Base-by-base conservation (phyloP, 2,888 invertebrate species). In the Hydropsyche betteni region DNA sequence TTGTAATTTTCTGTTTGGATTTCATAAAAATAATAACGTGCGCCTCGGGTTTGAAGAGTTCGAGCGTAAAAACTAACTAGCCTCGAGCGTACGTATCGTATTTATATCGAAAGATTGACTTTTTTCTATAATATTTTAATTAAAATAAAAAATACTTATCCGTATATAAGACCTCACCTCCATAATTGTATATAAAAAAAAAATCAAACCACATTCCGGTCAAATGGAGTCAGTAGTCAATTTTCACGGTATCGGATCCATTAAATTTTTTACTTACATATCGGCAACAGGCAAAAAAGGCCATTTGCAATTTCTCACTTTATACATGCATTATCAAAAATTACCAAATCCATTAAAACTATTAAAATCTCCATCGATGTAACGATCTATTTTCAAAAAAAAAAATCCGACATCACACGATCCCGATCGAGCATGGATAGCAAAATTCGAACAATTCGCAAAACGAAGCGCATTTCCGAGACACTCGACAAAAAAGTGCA, bases 121-220 rank as follows among this genome's bases (percentile, higher is more conserved):
- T 69, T 69, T 69, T 69, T 69, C 14, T 14, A 33, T 8, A 24
- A 69, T 64, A 69, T 69, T 69, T 69, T 69, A 69, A 69, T 69
- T 69, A 69, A 69, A 69, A 69, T 51, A 51, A 69, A 69, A 50
- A 69, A 69, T 5, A 69, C 24, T 24, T 34, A 69, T 64, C 64
- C 34, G n/a, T 64, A 33, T 24, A 24, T 10, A 36, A 64, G 64
- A 36, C 64, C 33, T 64, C 64, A 64, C 12, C 36, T 64, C 10
- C 34, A n/a, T 64, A 64, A 36, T 64, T 36, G 55, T 55, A 14
- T 6, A n/a, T 4, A 51, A 14, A 33, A 69, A 69, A 55, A 69
- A 69, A 69, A 69, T 24, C 69, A 14, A 51, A 69, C 69, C 69
- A 24, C 69, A 69, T 69, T 69, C 69, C 69, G 69, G 69, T 69